Base-by-base conservation (phyloP, 2,113 vertebrate genomes). In the Elachura formosa region DNA sequence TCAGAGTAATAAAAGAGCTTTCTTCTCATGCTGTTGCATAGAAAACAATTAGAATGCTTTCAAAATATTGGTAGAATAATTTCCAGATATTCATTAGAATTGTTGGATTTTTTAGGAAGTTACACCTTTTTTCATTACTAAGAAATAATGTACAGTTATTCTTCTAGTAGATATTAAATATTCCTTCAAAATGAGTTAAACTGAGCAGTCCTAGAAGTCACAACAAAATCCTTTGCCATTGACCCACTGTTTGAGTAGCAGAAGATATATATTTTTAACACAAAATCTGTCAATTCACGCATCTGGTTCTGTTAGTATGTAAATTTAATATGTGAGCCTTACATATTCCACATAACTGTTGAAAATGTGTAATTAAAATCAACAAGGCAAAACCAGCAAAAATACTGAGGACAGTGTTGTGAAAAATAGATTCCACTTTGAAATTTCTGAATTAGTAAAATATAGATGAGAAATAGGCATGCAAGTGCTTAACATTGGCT, bases 391-490 rank as follows among this genome's bases (percentile, higher is more conserved):
- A 92, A 79, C 11, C 46, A 66, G 31, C 25, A 64, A 69, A 94
- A 91, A 41, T 55, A 76, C 31, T 24, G 13, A 73, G 74, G 11
- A 61, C 29, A 55, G 48, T 24, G 45, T 36, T 79, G 14, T 33
- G 63, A 51, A 87, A 89, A 81, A 74, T 19, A 83, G 17, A 45
- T 13, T 91, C 11, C 12, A 21, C 51, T 86, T 80, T 38, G 51
- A 72, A 87, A 90, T 84, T 84, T 90, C 86, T 66, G 67, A 80
- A 73, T 89, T 93, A 52, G 40, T 92, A 87, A 93, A 92, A 89
- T 77, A 84, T 56, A 56, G 46, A 61, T 55, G 75, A 93, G 80
- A 89, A 28, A 38, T 76, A 92, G 71, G 82, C 81, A 63, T 20
- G 66, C 14, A 5, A 5, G 61, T 94, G 62, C 90, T 76, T 94